Base-by-base conservation (phyloP, 2,888 invertebrate species). In the Hipparchia semele region DNA sequence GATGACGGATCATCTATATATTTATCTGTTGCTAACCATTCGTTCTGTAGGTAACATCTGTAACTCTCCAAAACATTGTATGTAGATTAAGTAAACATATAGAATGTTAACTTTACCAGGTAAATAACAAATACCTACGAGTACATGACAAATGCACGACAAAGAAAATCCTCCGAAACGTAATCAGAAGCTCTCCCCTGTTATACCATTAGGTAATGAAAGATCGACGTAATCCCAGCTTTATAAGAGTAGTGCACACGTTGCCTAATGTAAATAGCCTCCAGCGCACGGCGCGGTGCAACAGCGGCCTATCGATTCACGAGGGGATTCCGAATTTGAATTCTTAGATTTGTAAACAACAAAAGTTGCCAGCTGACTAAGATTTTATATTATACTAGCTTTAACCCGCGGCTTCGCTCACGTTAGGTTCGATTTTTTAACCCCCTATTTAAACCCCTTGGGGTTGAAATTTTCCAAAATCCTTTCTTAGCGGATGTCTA, bases 131-230 rank as follows among this genome's bases (percentile, higher is more conserved):
- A 33, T 23, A 53, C 0, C 10, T 6, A 46, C 46, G n/a, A n/a
- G 56, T 13, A 45, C 64, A 54, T 54, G 12, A 54, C 10, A 66
- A 23, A 53, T 12, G 54, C 39, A 7, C 6, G 39, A n/a, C 10
- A 5, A 9, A 64, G 64, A 49, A 66, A 54, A 54, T 68, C 54
- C 56, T 64, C 68, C 68, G 39, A 68, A 75, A 75, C 64, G 68
- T 71, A 75, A 73, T 75, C 75, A 73, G 64, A 58, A 69, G 65
- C 73, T 70, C 72, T 70, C 78, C 78, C 77, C 77, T 73, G 73
- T 74, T 77, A 74, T 75, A 59, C 87, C 84, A 86, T 86, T 90
- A 89, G 83, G 83, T 89, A 90, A 90, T 90, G 88, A 90, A 88
- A 83, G 86, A 87, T 89, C 84, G 84, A 77, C 79, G 83, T 90